A percentile compares a stretch with the other conserved stretches of the same genome.
Evolutionary conservation across 2,113 vertebrate species (phyloP).

Genomic region (Nothocercus julius): DNA sequence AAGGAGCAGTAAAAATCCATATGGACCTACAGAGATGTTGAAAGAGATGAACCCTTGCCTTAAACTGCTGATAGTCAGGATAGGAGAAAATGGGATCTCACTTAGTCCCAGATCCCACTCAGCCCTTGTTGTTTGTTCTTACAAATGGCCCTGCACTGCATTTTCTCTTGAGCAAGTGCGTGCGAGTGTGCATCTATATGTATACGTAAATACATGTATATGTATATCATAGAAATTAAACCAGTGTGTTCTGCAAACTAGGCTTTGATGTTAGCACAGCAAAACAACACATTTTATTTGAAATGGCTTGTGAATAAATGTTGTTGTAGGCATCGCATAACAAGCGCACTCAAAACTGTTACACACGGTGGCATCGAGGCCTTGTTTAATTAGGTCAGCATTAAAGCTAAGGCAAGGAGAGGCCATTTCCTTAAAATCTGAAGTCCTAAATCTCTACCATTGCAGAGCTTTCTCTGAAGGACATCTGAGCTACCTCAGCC

Average conservation of each 20-base stretch:
- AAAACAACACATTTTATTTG: constrained; percentile 13
- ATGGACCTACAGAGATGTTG: background rate
- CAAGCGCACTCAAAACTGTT: constrained; percentile 4
- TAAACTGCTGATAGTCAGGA: background rate
- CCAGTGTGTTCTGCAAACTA: background rate
- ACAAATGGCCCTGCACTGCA: background rate
- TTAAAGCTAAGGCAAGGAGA: constrained; percentile 5
- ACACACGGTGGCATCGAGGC: accelerated
- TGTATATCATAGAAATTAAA: background rate
- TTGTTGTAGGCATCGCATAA: constrained; percentile 31
- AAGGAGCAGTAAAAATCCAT: background rate
- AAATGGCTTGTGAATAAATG: constrained; percentile 46
- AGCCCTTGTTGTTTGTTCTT: background rate
- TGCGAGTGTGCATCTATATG: background rate
- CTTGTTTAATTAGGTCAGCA: constrained; percentile 37
- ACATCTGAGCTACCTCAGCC: background rate
- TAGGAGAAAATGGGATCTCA: background rate
- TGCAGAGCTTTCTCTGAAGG: background rate
- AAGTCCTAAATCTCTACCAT: background rate
- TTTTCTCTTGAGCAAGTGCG: background rate
- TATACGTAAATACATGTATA: background rate
- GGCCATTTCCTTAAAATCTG: background rate
- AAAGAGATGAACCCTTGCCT: background rate
- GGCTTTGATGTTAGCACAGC: background rate
- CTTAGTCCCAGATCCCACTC: background rate